Base-by-base conservation (phyloP, 92 coral and sea anemone genomes). In the Epizoanthus fatuus region DNA sequence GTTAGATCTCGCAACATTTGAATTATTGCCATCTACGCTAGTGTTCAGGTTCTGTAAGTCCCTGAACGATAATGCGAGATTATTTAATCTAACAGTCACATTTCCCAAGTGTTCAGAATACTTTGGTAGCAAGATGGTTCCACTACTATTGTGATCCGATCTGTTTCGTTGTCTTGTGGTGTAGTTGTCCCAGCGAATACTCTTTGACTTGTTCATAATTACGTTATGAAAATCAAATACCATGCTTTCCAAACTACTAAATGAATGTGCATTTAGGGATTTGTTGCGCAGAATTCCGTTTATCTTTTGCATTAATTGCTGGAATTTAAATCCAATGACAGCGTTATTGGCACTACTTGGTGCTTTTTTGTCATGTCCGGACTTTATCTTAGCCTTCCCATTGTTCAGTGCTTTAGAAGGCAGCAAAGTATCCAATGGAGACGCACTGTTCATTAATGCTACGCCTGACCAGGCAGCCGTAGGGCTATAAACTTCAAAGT, bases 241-340 rank as follows among this genome's bases (percentile, higher is more conserved):
- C 68, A 85, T 85, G 15, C 3, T 90, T 38, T 85, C 59, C 14
- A 90, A 81, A 2, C 57, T 37, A 16, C 72, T 37, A 38, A 90
- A 56, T 9, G 87, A 90, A 59, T 71, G 44, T 19, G 52, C 69
- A 45, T 40, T 40, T 11, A 63, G 8, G 22, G 59, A 20, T 57
- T 53, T 22, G 38, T 74, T 81, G 39, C 55, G 69, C 63, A 90
- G 54, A 40, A 86, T 72, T 37, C 68, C 53, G 40, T 81, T 90
- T 32, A 85, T 72, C 53, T 72, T 74, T 15, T 70, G 86, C 9
- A 90, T 56, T 9, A 84, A 68, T 69, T 73, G 49, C 47, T 79
- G 72, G 83, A 90, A 64, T 12, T 29, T 37, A 51, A 89, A 66
- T 29, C 52, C 80, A 19, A 52, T 40, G 1, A 54, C 86, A 5